These are phyloP conservation scores for Hoplodrina blanda DNA, from an alignment of 2,888 invertebrate genomes.

Conservation along the genomic window DNA sequence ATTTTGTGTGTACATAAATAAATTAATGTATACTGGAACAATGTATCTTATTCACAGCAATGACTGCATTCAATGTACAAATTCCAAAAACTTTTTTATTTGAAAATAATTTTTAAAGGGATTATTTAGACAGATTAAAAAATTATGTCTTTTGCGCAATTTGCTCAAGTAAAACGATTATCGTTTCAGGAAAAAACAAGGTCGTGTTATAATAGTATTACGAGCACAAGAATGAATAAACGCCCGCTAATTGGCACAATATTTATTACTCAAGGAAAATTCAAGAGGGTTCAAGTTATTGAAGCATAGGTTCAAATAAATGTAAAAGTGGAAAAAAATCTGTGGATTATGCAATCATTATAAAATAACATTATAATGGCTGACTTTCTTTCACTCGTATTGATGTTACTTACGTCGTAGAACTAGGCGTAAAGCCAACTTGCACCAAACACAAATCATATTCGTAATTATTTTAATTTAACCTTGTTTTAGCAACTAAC, in stretches of 20 bases:
- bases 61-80: no score
- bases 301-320: neutral
- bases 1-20: no score
- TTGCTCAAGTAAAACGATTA: neutral
- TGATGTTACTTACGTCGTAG: no score
- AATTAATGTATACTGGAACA: no score
- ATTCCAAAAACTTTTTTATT: no score
- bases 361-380: neutral
- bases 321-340: neutral
- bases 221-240: neutral
- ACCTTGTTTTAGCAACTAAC: no score
- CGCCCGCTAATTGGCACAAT: neutral
- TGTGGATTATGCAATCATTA: neutral
- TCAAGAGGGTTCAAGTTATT: neutral
- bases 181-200: neutral
- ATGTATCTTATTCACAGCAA: no score
- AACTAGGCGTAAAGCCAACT: no score
- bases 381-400: no score
- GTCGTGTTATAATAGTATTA: neutral
- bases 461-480: no score
- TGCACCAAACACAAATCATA: no score
- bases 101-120: no score
- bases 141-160: neutral
- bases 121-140: neutral
- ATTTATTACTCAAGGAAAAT: constrained; percentile 5